Percentiles rank a stretch among this genome's conserved stretches.
Evolutionary conservation across 2,797 vertebrate species (phyloP).

Genomic region (Pangasius macronema): DNA sequence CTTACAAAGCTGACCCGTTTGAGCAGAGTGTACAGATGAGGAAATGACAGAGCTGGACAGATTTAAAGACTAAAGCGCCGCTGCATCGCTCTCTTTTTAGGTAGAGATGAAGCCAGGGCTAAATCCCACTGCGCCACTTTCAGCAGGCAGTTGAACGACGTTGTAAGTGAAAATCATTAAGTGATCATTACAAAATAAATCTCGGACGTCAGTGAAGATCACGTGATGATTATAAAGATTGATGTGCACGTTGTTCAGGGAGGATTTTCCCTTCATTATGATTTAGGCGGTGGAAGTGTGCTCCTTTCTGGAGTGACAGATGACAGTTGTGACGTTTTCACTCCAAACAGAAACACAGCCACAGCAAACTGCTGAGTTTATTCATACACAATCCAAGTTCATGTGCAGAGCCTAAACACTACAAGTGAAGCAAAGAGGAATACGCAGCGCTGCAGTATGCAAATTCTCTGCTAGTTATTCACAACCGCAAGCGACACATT

Average conservation of each 20-base stretch:
- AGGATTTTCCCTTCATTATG: background rate
- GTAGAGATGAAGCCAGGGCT: no score
- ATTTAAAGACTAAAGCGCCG: background rate
- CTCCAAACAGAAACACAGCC: background rate
- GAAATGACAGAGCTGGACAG: background rate
- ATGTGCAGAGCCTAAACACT: background rate
- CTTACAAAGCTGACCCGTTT: background rate
- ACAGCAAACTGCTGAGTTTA: background rate
- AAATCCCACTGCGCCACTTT: no score
- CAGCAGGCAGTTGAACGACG: no score
- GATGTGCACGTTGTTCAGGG: background rate
- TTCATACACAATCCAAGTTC: background rate
- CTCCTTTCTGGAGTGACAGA: background rate
- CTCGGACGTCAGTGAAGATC: background rate
- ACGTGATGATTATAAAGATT: background rate
- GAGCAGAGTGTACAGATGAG: no score
- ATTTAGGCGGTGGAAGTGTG: background rate
- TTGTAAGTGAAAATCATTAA: no score
- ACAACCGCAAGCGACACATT: background rate
- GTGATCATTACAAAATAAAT: no score
- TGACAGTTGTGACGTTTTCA: background rate
- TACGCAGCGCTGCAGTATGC: background rate
- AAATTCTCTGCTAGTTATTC: background rate
- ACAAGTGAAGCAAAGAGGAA: background rate
- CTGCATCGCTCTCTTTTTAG: background rate